Evolutionary conservation across 1,140 invertebrate genomes (phyloP).

Genomic region (Drosophila albomicans): DNA sequence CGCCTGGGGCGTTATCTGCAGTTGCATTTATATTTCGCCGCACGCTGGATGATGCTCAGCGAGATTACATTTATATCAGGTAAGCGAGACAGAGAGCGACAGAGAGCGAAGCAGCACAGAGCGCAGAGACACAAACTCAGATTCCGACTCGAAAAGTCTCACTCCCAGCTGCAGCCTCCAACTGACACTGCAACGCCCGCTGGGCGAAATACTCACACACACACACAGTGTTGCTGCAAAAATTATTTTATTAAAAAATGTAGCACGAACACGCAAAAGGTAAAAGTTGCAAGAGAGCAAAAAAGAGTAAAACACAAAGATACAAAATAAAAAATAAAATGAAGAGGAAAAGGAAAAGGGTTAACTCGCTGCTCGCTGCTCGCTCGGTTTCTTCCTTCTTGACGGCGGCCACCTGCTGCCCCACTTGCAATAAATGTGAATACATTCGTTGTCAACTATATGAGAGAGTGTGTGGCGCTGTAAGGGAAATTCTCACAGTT

Average conservation of each 20-base stretch:
- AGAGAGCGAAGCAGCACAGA: slow-evolving; percentile 66
- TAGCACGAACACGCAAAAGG: slow-evolving; percentile 50
- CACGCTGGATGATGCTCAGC: slow-evolving; percentile 94
- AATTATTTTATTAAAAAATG: slow-evolving; percentile 73
- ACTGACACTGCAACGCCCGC: slow-evolving; percentile 27
- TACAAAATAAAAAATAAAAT: neutral
- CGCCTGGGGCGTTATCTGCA: slow-evolving; percentile 91
- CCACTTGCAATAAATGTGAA: slow-evolving; percentile 49
- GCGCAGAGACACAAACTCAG: neutral
- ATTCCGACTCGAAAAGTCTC: neutral
- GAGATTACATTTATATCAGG: slow-evolving; percentile 93
- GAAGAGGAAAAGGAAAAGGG: slow-evolving; percentile 26
- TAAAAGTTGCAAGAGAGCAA: slow-evolving; percentile 11
- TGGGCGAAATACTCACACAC: slow-evolving; percentile 7
- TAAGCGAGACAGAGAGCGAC: slow-evolving; percentile 85
- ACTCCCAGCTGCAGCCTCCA: neutral
- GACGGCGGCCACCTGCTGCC: slow-evolving; percentile 45
- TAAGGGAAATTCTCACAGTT: slow-evolving; percentile 1
- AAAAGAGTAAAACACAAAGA: neutral
- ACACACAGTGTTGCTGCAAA: slow-evolving; percentile 20
- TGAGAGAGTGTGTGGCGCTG: neutral
- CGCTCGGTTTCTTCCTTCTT: slow-evolving; percentile 14
- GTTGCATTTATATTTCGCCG: slow-evolving; percentile 93
- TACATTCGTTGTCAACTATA: slow-evolving; percentile 49
- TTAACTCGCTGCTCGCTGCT: slow-evolving; percentile 32